phyloP scores from a whole-genome alignment of 2,113 vertebrate genomes.

The Alouatta palliata region DNA sequence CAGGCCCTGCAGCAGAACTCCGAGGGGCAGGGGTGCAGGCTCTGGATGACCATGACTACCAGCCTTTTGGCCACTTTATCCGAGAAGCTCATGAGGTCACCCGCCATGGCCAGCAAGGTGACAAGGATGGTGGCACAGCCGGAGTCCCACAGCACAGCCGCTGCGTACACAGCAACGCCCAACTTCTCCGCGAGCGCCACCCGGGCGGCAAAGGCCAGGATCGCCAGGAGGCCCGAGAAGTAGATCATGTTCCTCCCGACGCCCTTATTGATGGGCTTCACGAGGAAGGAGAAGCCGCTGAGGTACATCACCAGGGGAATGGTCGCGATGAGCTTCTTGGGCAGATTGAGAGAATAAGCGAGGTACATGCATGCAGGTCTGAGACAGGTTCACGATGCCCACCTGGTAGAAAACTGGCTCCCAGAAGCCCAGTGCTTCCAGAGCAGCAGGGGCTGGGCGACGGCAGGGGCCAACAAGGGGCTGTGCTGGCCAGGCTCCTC shows the following conservation, averaged over 20 bases:
- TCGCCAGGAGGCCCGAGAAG: conserved; percentile 90
- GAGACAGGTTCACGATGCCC: conserved; percentile 93
- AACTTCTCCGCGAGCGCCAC: conserved; percentile 85
- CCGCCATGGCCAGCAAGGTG: conserved; percentile 95
- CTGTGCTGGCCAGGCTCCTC: conserved; percentile 79
- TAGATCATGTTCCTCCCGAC: conserved; percentile 93
- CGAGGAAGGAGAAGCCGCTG: conserved; percentile 95
- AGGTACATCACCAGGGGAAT: conserved; percentile 96
- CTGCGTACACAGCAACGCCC: conserved; percentile 87
- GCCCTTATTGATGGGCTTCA: conserved; percentile 92
- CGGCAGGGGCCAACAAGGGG: conserved; percentile 72
- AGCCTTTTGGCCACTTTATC: conserved; percentile 95
- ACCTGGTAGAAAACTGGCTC: conserved; percentile 97
- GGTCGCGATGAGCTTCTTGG: conserved; percentile 95
- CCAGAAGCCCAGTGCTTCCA: conserved; percentile 93
- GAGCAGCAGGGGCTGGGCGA: conserved; percentile 74
- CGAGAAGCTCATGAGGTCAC: conserved; percentile 97
- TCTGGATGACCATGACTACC: conserved; percentile 93
- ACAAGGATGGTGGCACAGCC: conserved; percentile 94
- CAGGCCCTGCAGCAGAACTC: conserved; percentile 89
- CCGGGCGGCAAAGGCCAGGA: conserved; percentile 93
- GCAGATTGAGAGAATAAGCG: conserved; percentile 91
- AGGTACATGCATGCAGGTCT: conserved; percentile 97
- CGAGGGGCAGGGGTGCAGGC: conserved; percentile 90
- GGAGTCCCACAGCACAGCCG: conserved; percentile 86